Evolutionary conservation across 2,888 invertebrate species (phyloP), one percentile per base, ranked within the genome.

Genomic region (Agrotis exclamationis): DNA sequence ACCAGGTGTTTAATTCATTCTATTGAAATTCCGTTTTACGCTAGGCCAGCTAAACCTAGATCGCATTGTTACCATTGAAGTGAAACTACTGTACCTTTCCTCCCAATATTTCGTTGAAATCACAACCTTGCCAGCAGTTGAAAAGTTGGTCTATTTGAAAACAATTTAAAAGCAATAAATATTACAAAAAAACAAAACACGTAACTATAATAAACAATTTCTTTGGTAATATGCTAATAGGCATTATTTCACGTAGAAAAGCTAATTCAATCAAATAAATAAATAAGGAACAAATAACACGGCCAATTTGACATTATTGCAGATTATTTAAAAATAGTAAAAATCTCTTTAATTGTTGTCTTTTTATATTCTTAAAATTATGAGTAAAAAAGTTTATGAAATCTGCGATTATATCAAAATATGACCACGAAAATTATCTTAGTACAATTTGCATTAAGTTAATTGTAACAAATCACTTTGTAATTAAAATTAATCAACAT

Each of bases 211-310:
- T 76, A 71, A 79, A 83, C 76, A 74, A 22, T 84, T 67, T 80
- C 84, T 84, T 84, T 84, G 84, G 84, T 84, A 82, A 70, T 58
- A 74, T 66, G 20, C 24, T 62, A 63, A 67, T 68, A 80, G 66
- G 78, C 73, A 54, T 44, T 51, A 67, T 62, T 56, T 62, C 50
- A 66, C 56, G 68, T 65, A 39, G 54, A 59, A 39, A 74, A 76
- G 63, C 63, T 75, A 80, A 58, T 60, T 50, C 51, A 70, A 70
- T 53, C 6, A 67, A 59, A 71, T 56, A 71, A 47, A 50, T 58
- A 56, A 77, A 58, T 48, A 70, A 50, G 48, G 62, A 72, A 77
- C 72, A 72, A 79, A 69, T 57, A 56, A 72, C 24, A 53, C 24
- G 22, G 6, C 2, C 16, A 45, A 63, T 77, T 63, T 72, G 69